A percentile compares a stretch with the other conserved stretches of the same genome.
These are phyloP conservation scores for Cavia porcellus DNA, from an alignment of 2,113 vertebrate species.

Conservation along the genomic window DNA sequence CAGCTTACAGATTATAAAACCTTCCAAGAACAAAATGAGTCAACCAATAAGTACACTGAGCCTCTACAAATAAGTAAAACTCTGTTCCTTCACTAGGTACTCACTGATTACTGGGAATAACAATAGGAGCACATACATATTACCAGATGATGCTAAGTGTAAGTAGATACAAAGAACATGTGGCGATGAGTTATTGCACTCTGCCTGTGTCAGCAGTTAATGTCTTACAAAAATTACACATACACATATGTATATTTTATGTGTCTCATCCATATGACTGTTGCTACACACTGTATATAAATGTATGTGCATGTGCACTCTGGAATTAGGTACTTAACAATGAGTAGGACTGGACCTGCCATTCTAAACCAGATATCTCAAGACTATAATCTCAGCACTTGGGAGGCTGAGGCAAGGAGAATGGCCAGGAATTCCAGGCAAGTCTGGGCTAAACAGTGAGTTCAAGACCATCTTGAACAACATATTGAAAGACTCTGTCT, in stretches of 20 bases:
- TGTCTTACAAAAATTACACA: background rate
- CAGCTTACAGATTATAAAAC: conserved; percentile 17
- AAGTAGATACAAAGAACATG: background rate
- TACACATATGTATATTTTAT: background rate
- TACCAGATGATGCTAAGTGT: background rate
- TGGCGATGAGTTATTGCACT: background rate
- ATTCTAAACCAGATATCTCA: background rate
- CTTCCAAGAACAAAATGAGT: background rate
- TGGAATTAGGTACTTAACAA: conserved; percentile 27
- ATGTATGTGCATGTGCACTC: background rate
- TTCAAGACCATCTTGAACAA: background rate
- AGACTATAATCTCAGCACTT: background rate
- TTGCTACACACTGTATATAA: background rate
- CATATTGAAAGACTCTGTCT: background rate
- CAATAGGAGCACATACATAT: background rate
- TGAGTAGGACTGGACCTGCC: background rate
- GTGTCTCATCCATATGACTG: background rate
- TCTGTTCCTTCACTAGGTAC: background rate
- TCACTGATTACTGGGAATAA: background rate
- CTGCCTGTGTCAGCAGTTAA: background rate
- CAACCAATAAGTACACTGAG: background rate
- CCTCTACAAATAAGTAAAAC: conserved; percentile 10
- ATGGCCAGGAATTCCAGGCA: background rate
- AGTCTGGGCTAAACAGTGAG: background rate
- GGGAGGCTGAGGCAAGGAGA: background rate